Base-by-base conservation (phyloP, 2,888 invertebrate genomes). In the Polydrusus pterygomalis region DNA sequence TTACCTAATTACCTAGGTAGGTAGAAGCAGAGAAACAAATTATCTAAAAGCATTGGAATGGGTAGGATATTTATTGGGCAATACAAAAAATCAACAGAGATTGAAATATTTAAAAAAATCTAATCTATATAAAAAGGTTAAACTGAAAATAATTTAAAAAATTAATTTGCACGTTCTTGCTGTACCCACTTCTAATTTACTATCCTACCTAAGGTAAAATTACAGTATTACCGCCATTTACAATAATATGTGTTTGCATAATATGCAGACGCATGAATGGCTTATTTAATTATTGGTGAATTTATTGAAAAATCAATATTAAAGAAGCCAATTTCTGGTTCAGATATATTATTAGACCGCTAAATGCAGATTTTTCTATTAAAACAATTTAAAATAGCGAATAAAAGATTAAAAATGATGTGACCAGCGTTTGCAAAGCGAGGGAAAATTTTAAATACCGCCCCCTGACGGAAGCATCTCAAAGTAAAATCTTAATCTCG, bases 381-480 rank as follows among this genome's bases (percentile, higher is more conserved):
- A 38, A 60, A 38, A 38, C 34, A 2, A 11, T 11, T 1, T 17
- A 0, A 38, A 60, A 38, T 60, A 38, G 2, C 17, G 15, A 10
- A 18, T 60, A 38, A 34, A 38, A 10, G 17, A 10, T 54, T 54
- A 60, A 17, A 38, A 38, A 17, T 17, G 18, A 60, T 18, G 11
- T 17, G 38, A 60, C 38, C n/a, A 68, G 54, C n/a, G n/a, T 47
- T 30, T 70, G 2, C 8, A 76, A 51, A 65, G 49, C 65, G 79
- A 69, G 78, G 79, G 79, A 79, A 80, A 70, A 64, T 79, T 84
- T 84, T 80, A 75, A 83, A 82, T 76, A 43, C 81, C 80, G 81
- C 81, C 83, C 80, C 79, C 86, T 86, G 75, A 82, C 83, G 87
- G 84, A 79, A 81, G 86, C 86, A 85, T 85, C 82, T 74, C 70